phyloP scores from a whole-genome alignment of 2,888 invertebrate species.

The Meiosimyza decipiens region DNA sequence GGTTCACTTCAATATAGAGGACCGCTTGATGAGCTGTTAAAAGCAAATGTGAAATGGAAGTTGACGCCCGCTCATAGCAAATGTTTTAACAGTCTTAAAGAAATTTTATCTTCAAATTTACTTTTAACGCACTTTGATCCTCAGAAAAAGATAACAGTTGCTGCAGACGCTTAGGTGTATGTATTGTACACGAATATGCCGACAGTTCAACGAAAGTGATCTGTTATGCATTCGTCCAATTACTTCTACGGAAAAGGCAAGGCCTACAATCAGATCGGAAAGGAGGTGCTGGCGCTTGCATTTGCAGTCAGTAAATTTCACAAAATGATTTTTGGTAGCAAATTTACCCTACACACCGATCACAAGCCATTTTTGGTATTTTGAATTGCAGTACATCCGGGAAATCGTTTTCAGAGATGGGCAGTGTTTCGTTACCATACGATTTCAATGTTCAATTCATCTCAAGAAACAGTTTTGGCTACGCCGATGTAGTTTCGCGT shows the following conservation, averaged over 20 bases:
- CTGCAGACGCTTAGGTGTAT: slow-evolving; percentile 44
- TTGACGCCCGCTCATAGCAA: slow-evolving; percentile 34
- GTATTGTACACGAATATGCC: slow-evolving; percentile 43
- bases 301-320: slow-evolving; percentile 57
- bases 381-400: slow-evolving; percentile 43
- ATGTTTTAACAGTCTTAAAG: slow-evolving; percentile 37
- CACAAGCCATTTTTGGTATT: slow-evolving; percentile 44
- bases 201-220: slow-evolving; percentile 54
- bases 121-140: slow-evolving; percentile 44
- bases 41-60: slow-evolving; percentile 34
- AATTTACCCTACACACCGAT: slow-evolving; percentile 42
- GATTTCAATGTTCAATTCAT: slow-evolving; percentile 47
- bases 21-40: slow-evolving; percentile 38
- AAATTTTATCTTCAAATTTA: slow-evolving; percentile 39
- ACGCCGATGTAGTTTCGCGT: slow-evolving; percentile 42
- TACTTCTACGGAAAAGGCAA: too few species aligned
- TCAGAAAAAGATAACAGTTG: slow-evolving; percentile 38
- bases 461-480: slow-evolving; percentile 45
- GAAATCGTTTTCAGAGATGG: slow-evolving; percentile 44
- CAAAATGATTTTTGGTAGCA: slow-evolving; percentile 44
- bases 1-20: slow-evolving; percentile 33
- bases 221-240: slow-evolving; percentile 52
- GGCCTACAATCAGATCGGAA: slow-evolving; percentile 25
- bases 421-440: slow-evolving; percentile 45
- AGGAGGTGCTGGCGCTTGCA: slow-evolving; percentile 46